A percentile compares a stretch with the other conserved stretches of the same genome.
Conservation (phyloP, 2,888 invertebrate genomes). For the Selenia dentaria region DNA sequence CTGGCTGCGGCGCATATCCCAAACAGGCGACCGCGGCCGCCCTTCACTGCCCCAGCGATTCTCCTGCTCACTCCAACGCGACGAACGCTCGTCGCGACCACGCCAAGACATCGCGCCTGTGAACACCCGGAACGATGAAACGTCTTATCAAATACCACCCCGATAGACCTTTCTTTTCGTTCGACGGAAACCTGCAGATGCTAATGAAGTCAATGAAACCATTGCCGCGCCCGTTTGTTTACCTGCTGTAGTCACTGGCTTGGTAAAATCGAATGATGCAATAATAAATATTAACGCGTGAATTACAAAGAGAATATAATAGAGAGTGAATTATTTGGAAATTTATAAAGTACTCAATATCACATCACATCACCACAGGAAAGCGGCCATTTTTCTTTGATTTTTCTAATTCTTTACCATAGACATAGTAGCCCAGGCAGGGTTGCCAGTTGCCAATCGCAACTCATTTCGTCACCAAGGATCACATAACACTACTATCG, state of each 20-base stretch:
- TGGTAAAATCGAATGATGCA: conserved; percentile 13
- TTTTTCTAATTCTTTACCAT: no score
- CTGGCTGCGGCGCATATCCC: conserved; percentile 63
- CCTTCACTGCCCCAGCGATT: conserved; percentile 57
- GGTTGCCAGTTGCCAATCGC: no score
- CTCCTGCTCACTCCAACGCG: conserved; percentile 36
- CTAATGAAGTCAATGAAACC: conserved; percentile 22
- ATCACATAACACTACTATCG: no score
- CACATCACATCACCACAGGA: no score
- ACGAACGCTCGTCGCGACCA: conserved; percentile 59
- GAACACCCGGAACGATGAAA: conserved; percentile 71
- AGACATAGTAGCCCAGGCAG: no score
- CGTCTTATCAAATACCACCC: conserved; percentile 56
- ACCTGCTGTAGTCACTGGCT: conserved; percentile 32
- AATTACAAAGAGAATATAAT: background rate
- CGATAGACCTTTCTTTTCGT: conserved; percentile 36
- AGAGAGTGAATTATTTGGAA: no score
- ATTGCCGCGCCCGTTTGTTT: conserved; percentile 32
- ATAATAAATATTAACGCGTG: no score
- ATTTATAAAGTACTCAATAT: no score
- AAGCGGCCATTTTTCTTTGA: no score
- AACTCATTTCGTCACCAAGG: no score
- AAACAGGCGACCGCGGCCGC: conserved; percentile 54
- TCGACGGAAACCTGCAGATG: conserved; percentile 24
- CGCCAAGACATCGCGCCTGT: conserved; percentile 80